phyloP scores from a whole-genome alignment of 2,113 vertebrate species.

The Ctenomys sociabilis region DNA sequence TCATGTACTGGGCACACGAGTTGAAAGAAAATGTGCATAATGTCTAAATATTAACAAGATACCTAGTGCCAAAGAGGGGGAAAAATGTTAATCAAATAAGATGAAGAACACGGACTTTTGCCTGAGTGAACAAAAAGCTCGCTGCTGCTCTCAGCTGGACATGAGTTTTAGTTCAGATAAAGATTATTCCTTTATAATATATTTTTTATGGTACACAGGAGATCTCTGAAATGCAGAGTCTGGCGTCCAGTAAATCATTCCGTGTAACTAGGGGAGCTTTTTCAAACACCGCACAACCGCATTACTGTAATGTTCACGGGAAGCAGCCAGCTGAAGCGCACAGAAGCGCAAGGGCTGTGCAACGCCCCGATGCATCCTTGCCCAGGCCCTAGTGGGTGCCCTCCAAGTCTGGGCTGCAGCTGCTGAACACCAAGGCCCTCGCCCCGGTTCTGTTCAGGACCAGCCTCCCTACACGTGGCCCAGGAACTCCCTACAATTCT shows the following conservation, averaged over 20 bases:
- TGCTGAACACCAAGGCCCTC: not conserved
- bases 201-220: slow-evolving; percentile 85
- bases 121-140: slow-evolving; percentile 89
- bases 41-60: slow-evolving; percentile 80
- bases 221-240: slow-evolving; percentile 85
- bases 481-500: not conserved
- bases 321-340: slow-evolving; percentile 50
- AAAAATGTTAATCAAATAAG: slow-evolving; percentile 68
- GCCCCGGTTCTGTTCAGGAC: too few species aligned
- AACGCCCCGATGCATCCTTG: not conserved
- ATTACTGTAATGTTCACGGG: slow-evolving; percentile 71
- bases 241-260: slow-evolving; percentile 84
- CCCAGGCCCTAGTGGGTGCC: not conserved
- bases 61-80: slow-evolving; percentile 57
- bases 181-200: slow-evolving; percentile 86
- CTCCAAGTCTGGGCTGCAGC: not conserved
- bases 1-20: slow-evolving; percentile 66
- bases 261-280: slow-evolving; percentile 78
- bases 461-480: not conserved
- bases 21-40: slow-evolving; percentile 74
- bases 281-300: slow-evolving; percentile 73
- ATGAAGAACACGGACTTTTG: slow-evolving; percentile 75
- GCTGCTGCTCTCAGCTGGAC: slow-evolving; percentile 97
- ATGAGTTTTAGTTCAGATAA: slow-evolving; percentile 77
- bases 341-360: not conserved